Percentiles rank a stretch among this genome's conserved stretches.
Conservation (phyloP, 2,797 vertebrate species). For the Falco biarmicus region DNA sequence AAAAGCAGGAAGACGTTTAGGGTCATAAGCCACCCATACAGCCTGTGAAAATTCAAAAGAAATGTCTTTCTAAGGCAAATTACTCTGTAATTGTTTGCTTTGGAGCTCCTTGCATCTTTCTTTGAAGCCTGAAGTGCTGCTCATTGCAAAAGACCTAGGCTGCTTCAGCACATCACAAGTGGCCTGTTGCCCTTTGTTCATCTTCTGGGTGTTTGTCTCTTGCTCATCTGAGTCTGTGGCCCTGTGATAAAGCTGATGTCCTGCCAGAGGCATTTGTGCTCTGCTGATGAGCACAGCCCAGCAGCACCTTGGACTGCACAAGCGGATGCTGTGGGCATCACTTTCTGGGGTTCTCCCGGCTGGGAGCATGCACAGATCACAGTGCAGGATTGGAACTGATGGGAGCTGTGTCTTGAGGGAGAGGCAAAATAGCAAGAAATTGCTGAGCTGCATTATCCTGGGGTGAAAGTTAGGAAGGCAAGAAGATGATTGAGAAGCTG, state of each 20-base stretch:
- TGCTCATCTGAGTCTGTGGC: accelerated
- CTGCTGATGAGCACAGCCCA: neutral
- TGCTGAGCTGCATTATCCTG: neutral
- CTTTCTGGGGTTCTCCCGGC: accelerated
- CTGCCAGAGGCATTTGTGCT: neutral
- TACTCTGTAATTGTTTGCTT: neutral
- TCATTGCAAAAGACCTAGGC: neutral
- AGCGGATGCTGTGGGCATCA: accelerated
- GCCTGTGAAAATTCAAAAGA: neutral
- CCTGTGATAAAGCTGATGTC: accelerated
- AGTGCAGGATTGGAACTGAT: accelerated
- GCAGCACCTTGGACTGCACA: accelerated
- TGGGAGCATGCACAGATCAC: accelerated
- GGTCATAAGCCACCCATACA: neutral
- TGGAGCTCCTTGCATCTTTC: neutral
- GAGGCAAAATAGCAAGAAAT: too few species aligned
- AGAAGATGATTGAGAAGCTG: neutral
- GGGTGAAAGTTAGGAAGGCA: neutral
- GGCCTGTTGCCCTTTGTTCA: neutral
- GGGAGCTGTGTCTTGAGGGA: neutral
- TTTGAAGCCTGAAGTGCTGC: neutral
- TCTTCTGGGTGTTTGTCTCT: neutral
- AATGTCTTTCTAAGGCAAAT: neutral
- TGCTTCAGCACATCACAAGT: neutral
- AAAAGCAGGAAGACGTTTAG: neutral